These are phyloP conservation scores for Sycophila sp. DNA, from an alignment of 1,140 invertebrate species.

Conservation along the genomic window DNA sequence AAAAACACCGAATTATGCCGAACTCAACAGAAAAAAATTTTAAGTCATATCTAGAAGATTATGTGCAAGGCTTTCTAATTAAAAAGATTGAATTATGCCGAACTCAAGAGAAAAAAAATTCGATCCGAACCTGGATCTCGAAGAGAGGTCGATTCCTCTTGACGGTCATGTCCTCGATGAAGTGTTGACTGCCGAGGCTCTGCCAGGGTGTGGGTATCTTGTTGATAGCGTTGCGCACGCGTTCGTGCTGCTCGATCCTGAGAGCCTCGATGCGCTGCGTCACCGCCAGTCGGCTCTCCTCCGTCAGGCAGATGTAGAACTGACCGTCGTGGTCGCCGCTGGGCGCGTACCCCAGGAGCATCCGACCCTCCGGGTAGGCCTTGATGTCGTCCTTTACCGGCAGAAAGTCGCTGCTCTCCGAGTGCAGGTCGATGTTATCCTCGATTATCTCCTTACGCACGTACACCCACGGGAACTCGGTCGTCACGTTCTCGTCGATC, in stretches of 20 bases:
- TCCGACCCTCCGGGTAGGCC: constrained; percentile 65
- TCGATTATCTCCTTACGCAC: constrained; percentile 72
- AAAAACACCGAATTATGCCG: no score
- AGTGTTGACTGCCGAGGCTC: constrained; percentile 71
- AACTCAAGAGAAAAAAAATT: no score
- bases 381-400: constrained; percentile 65
- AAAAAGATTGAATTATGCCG: no score
- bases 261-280: constrained; percentile 66
- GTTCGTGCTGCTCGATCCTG: constrained; percentile 71
- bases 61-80: no score
- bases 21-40: no score
- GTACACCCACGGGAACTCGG: constrained; percentile 78
- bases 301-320: constrained; percentile 76
- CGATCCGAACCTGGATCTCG: constrained; percentile 70
- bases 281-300: constrained; percentile 62
- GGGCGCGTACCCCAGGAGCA: constrained; percentile 77
- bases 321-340: constrained; percentile 68
- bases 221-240: constrained; percentile 71
- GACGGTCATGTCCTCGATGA: constrained; percentile 69
- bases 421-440: constrained; percentile 67
- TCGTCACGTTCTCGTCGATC: constrained; percentile 70
- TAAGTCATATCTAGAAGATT: no score
- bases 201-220: constrained; percentile 71
- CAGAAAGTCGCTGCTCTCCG: constrained; percentile 70
- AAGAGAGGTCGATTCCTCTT: constrained; percentile 69